A percentile compares a stretch with the other conserved stretches of the same genome.
Evolutionary conservation across 2,113 vertebrate genomes (phyloP).

Genomic region (Oostethus manadensis): DNA sequence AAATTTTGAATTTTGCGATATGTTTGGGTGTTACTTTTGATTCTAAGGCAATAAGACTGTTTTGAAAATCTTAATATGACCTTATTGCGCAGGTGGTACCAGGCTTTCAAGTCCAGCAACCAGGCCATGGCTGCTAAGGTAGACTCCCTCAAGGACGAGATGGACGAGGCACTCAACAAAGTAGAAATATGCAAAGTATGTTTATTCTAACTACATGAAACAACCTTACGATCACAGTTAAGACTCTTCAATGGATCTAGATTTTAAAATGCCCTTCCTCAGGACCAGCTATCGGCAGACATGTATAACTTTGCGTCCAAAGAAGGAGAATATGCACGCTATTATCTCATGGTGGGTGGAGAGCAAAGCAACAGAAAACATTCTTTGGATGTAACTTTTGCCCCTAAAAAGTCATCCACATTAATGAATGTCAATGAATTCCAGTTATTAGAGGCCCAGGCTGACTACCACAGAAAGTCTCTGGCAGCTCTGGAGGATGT

Average conservation of each 20-base stretch:
- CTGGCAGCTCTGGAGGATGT: slow-evolving; percentile 89
- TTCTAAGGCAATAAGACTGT: neutral
- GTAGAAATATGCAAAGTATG: slow-evolving; percentile 83
- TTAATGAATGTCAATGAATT: slow-evolving; percentile 61
- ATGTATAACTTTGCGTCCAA: slow-evolving; percentile 94
- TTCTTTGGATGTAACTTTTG: neutral
- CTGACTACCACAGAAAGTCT: slow-evolving; percentile 96
- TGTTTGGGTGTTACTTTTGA: neutral
- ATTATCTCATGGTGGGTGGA: slow-evolving; percentile 83
- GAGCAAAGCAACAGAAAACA: neutral
- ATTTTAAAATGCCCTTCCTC: slow-evolving; percentile 4
- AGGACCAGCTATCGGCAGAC: slow-evolving; percentile 96
- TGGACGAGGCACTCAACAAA: slow-evolving; percentile 97
- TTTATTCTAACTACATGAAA: neutral
- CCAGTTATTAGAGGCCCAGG: slow-evolving; percentile 96
- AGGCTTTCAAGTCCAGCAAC: slow-evolving; percentile 87
- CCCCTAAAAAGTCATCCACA: neutral
- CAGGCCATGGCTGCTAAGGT: slow-evolving; percentile 85
- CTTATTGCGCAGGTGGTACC: slow-evolving; percentile 74
- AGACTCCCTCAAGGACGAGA: slow-evolving; percentile 93
- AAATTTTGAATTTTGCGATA: neutral
- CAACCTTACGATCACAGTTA: neutral
- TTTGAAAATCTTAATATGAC: no score
- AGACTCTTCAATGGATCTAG: neutral
- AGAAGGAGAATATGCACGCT: slow-evolving; percentile 88